Evolutionary conservation across 2,888 invertebrate species (phyloP), one percentile per base, ranked within the genome.

Genomic region (Ophioninae sp.): DNA sequence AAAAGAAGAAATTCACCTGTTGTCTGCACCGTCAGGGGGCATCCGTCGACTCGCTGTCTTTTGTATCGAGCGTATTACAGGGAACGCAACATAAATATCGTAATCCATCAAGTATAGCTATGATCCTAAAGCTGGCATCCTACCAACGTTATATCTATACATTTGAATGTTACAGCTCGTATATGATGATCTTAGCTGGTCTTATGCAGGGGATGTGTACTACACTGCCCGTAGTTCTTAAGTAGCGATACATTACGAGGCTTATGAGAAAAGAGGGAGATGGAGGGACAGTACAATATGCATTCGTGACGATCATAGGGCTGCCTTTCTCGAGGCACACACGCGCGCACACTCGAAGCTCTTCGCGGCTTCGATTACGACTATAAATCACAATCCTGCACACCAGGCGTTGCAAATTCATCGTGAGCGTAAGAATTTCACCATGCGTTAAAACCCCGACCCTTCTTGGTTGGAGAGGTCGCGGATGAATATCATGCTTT

Each of bases 261-360:
- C 72, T 82, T 20, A 59, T 72, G 72, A 67, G 70, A 50, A 67
- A 39, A 10, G 64, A 67, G 59, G n/a, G 67, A 76, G 67, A 81
- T 59, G 37, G 68, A 61, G 79, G 87, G 85, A 88, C 88, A 91
- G 90, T 89, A 89, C 89, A 87, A 89, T 88, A 89, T 89, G 88
- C 88, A 88, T 88, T 86, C 85, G 86, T 86, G 87, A 88, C 87
- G 87, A 88, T 89, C 83, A 57, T 59, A 79, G 72, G 74, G 68
- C 81, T 69, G 81, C 81, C 79, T 81, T 64, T 74, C 78, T 82
- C 79, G 75, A 77, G 50, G 70, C 79, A 57, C 69, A 79, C 50
- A 72, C 68, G 56, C 50, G 65, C 69, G 20, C 20, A 79, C 85
- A 13, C 50, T 6, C 50, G 17, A 6, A 17, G 13, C 70, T 69